phyloP scores from a whole-genome alignment of 2,888 invertebrate species.

The Drosophila quinaria region DNA sequence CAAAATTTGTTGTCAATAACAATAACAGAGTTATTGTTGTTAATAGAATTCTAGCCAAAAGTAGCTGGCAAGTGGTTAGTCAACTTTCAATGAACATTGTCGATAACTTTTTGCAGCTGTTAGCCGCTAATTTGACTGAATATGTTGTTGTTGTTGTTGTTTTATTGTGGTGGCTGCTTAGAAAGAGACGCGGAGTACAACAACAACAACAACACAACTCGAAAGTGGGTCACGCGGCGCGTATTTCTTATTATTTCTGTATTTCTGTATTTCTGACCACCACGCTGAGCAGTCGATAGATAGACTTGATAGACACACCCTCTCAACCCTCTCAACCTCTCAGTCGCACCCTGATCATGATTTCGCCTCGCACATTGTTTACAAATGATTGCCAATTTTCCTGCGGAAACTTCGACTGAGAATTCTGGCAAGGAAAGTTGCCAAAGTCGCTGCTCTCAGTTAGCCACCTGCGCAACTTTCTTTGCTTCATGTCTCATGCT shows the following conservation, averaged over 20 bases:
- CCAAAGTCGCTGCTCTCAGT: conserved; percentile 31
- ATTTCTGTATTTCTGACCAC: conserved; percentile 53
- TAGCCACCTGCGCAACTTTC: conserved; percentile 71
- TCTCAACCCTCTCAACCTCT: not conserved
- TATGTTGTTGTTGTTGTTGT: conserved; percentile 26
- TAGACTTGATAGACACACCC: conserved; percentile 33
- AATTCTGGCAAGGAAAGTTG: conserved; percentile 63
- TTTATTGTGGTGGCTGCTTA: conserved; percentile 44
- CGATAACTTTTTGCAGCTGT: conserved; percentile 68
- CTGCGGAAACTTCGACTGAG: conserved; percentile 22
- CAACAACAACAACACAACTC: conserved; percentile 54
- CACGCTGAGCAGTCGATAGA: conserved; percentile 65
- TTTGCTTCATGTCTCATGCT: conserved; percentile 44
- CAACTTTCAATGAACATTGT: conserved; percentile 72
- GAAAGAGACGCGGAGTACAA: conserved; percentile 56
- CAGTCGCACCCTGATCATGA: conserved; percentile 30
- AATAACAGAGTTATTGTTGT: conserved; percentile 1
- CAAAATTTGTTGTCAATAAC: conserved; percentile 2
- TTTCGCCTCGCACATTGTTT: conserved; percentile 71
- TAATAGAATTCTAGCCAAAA: conserved; percentile 34
- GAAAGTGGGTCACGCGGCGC: conserved; percentile 74
- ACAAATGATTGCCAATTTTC: conserved; percentile 79
- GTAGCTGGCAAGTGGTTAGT: conserved; percentile 73
- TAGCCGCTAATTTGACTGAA: conserved; percentile 74
- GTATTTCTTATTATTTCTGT: conserved; percentile 79